Evolutionary conservation across 2,113 vertebrate genomes (phyloP).

Genomic region (Struthidea cinerea): DNA sequence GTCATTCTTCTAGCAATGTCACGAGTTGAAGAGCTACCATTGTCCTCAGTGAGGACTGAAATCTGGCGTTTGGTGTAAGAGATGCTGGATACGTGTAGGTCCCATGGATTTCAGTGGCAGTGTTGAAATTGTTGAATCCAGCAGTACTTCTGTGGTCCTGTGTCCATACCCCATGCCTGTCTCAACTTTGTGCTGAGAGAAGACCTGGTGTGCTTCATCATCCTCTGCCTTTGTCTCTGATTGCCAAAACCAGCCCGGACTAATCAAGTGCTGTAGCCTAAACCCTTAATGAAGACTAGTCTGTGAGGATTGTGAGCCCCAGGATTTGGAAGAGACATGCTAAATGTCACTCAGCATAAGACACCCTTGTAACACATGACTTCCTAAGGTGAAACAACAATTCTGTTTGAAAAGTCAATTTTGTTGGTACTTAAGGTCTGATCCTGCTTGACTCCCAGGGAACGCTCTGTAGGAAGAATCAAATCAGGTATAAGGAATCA

Average conservation of each 20-base stretch:
- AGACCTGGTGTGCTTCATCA: neutral
- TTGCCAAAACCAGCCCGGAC: neutral
- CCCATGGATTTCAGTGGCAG: neutral
- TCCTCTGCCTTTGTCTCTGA: neutral
- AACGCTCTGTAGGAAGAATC: slow-evolving; percentile 11
- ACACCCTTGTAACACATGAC: neutral
- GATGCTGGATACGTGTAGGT: neutral
- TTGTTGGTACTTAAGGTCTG: slow-evolving; percentile 29
- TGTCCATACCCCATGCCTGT: neutral
- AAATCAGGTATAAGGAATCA: slow-evolving; percentile 27
- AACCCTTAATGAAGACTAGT: neutral
- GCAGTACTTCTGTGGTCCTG: neutral
- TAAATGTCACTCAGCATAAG: neutral
- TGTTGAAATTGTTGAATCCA: neutral
- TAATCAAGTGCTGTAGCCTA: neutral
- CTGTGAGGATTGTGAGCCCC: neutral
- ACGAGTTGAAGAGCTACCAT: neutral
- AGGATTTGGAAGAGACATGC: neutral
- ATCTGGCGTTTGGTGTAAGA: neutral
- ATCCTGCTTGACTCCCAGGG: neutral
- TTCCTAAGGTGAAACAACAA: neutral
- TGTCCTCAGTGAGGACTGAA: neutral
- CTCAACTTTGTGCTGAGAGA: neutral
- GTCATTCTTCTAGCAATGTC: neutral
- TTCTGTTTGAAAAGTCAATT: slow-evolving; percentile 28